Evolutionary conservation across 1,140 invertebrate genomes (phyloP), one percentile per base, ranked within the genome.

Genomic region (Calephelis virginiensis): DNA sequence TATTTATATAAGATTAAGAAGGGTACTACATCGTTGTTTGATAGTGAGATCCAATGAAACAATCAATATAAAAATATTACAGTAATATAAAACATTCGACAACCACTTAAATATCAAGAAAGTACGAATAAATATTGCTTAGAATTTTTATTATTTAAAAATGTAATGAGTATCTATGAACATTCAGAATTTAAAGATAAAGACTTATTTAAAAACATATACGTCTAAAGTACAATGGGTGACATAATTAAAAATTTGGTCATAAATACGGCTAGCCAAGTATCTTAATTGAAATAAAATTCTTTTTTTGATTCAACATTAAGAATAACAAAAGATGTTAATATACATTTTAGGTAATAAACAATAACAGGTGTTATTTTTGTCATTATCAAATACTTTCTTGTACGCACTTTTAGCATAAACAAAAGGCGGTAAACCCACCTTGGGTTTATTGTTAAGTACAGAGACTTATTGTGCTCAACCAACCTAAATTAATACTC

Each of bases 101-200:
- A 49, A 48, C 48, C 17, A 68, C 43, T 63, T 61, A 64, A 63
- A 60, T 62, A 59, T 72, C 61, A 63, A 72, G 65, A 76, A 74
- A 71, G 69, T 74, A 63, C 61, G 71, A 28, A 73, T 71, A 65
- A 77, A 76, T 85, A 85, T 85, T 84, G 82, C 83, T 87, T 83
- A 84, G 63, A 77, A 76, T 78, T 72, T 74, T 64, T 81, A 77
- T 71, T 78, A 74, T 78, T 78, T 77, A 67, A 66, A 80, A 71
- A 69, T 73, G 66, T 63, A 64, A 62, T 59, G 28, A 63, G 62
- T 63, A 47, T 48, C 38, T 6, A 47, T 66, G 49, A 67, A 71
- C 66, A 68, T 40, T 48, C 61, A 67, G 69, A 67, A 28, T 62
- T 68, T 43, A 62, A 60, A 65, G 65, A 47, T 49, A 17, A 56